These are phyloP conservation scores for Dendrocincla tyrannina DNA, from an alignment of 2,797 vertebrate genomes.

Conservation along the genomic window DNA sequence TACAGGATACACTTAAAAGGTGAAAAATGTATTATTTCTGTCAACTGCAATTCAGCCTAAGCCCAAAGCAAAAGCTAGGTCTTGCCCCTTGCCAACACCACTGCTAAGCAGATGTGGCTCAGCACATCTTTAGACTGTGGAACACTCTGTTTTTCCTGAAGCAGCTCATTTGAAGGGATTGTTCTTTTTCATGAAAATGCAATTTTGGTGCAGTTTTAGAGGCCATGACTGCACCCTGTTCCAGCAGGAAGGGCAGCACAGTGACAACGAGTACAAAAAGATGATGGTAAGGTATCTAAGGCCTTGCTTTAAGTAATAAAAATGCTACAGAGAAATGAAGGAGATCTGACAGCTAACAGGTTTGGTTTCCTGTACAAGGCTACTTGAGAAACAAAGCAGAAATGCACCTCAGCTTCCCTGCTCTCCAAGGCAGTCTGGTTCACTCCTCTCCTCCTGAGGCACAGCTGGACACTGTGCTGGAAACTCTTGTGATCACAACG, in stretches of 20 bases:
- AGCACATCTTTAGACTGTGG: background rate
- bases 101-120: background rate
- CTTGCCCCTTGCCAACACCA: background rate
- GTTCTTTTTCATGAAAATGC: background rate
- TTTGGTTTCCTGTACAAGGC: background rate
- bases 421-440: background rate
- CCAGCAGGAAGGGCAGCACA: conserved; percentile 30
- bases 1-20: background rate
- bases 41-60: background rate
- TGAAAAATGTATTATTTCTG: conserved; percentile 4
- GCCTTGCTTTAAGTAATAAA: conserved; percentile 10
- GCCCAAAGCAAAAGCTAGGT: conserved; percentile 12
- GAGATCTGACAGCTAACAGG: background rate
- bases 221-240: background rate
- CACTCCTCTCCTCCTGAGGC: background rate
- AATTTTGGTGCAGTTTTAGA: background rate
- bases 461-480: background rate
- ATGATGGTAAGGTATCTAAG: conserved; percentile 3
- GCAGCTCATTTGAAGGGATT: background rate
- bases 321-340: conserved; percentile 20
- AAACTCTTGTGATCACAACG: background rate
- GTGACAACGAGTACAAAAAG: background rate
- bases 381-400: conserved; percentile 38
- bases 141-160: background rate
- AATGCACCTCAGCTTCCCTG: background rate